Base-by-base conservation (phyloP, 2,888 invertebrate species). In the Lagria hirta region DNA sequence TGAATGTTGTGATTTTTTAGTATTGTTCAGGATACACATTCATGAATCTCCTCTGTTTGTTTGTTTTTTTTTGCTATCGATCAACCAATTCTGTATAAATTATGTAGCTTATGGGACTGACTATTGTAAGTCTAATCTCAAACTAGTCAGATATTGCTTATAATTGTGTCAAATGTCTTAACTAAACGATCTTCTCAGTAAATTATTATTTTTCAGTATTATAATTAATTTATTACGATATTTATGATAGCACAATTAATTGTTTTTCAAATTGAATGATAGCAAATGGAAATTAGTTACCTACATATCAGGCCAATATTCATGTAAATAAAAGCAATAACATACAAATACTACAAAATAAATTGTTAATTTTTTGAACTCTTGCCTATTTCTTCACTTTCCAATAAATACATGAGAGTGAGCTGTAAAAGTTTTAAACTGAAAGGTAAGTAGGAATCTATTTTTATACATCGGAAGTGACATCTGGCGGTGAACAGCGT, bases 221-320 rank as follows among this genome's bases (percentile, higher is more conserved):
- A 55, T 51, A 51, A 48, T 51, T 52, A 51, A 48, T 51, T 52
- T 52, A 49, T 54, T 53, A 42, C 42, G 36, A 45, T 49, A 49
- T 54, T 49, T 47, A 52, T 46, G 30, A 38, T 47, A 43, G 47
- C 49, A 43, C 49, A 51, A 54, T 56, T 43, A 38, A n/a, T n/a
- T n/a, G n/a, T n/a, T 35, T 41, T 51, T 44, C 24, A 45, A 51
- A 48, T 44, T 49, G 42, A 44, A 33, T 41, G 49, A 59, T 57
- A 57, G 58, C 58, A 59, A 58, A 46, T 52, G 43, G 52, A 35
- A 54, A 56, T 52, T 61, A 62, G 61, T 60, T 62, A 65, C 62
- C 64, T 57, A 51, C 55, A 53, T 57, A 60, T 55, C 57, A 57
- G 57, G 54, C 58, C 55, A 57, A 51, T 57, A 45, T 52, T 57